Conservation (phyloP, 2,888 invertebrate species). For the Tachina lurida region DNA sequence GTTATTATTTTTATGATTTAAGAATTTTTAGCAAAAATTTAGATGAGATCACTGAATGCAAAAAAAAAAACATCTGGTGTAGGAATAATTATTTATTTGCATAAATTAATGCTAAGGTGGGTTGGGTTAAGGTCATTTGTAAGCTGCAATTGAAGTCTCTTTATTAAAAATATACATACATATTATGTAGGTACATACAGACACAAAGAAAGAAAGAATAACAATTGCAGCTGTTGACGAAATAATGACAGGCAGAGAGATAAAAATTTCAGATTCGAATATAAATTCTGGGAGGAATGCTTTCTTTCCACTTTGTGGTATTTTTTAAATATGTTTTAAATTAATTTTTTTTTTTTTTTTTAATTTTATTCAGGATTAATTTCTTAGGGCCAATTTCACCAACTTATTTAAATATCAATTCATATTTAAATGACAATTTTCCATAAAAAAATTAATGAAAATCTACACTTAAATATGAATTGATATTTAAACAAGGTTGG, state of each 20-base stretch:
- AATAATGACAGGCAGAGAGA: neutral
- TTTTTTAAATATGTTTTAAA: no score
- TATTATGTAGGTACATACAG: neutral
- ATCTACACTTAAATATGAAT: no score
- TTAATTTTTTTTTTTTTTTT: no score
- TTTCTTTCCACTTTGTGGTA: no score
- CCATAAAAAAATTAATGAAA: no score
- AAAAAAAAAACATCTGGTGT: slow-evolving; percentile 37
- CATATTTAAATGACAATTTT: no score
- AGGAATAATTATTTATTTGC: slow-evolving; percentile 34
- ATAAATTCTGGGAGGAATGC: no score
- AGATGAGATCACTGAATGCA: slow-evolving; percentile 52
- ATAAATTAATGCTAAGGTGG: slow-evolving; percentile 31
- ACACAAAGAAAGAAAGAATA: neutral
- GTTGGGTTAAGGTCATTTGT: slow-evolving; percentile 41
- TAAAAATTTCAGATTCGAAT: neutral
- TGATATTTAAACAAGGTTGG: no score
- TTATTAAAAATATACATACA: slow-evolving; percentile 8
- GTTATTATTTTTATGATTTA: slow-evolving; percentile 35
- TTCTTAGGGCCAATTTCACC: no score
- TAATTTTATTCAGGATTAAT: no score
- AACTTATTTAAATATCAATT: no score
- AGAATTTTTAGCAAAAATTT: slow-evolving; percentile 40
- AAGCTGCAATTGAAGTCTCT: neutral
- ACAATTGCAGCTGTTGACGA: neutral